Percentiles rank a stretch among this genome's conserved stretches.
phyloP scores from a whole-genome alignment of 2,113 vertebrate species.

The Lamprotornis superbus region DNA sequence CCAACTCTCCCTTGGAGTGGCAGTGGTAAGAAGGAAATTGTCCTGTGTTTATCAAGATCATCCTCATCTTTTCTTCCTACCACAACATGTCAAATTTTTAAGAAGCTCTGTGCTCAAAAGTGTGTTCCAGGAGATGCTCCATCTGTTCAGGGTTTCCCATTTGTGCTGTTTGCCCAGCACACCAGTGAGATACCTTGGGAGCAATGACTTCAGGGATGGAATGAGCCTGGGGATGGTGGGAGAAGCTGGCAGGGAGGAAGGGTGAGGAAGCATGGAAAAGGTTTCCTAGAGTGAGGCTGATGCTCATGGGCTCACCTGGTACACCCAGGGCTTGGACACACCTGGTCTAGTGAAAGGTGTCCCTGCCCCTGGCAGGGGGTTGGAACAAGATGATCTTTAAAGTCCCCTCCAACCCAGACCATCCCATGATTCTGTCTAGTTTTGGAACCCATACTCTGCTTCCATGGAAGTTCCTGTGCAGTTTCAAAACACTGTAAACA shows the following conservation, averaged over 20 bases:
- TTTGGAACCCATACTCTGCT: slow-evolving; percentile 14
- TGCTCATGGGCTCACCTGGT: background rate
- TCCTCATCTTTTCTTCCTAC: background rate
- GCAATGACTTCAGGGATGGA: slow-evolving; percentile 53
- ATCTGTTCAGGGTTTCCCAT: background rate
- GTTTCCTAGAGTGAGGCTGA: background rate
- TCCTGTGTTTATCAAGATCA: background rate
- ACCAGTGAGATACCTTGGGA: slow-evolving; percentile 41
- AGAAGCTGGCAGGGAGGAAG: slow-evolving; percentile 13
- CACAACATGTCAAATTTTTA: background rate
- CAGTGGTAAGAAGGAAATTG: slow-evolving; percentile 74
- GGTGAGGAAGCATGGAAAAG: background rate
- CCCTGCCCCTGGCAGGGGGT: background rate
- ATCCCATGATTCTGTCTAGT: background rate
- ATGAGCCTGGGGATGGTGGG: slow-evolving; percentile 51
- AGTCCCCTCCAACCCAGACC: background rate
- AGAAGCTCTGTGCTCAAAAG: background rate
- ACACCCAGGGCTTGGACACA: background rate
- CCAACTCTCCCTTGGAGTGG: slow-evolving; percentile 98
- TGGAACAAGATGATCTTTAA: background rate
- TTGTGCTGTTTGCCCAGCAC: slow-evolving; percentile 50
- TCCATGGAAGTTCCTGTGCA: slow-evolving; percentile 4
- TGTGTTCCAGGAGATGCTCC: background rate
- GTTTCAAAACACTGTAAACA: slow-evolving; percentile 34
- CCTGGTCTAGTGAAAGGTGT: background rate